phyloP scores from a whole-genome alignment of 2,797 vertebrate species.

The Gallinago solitaria region DNA sequence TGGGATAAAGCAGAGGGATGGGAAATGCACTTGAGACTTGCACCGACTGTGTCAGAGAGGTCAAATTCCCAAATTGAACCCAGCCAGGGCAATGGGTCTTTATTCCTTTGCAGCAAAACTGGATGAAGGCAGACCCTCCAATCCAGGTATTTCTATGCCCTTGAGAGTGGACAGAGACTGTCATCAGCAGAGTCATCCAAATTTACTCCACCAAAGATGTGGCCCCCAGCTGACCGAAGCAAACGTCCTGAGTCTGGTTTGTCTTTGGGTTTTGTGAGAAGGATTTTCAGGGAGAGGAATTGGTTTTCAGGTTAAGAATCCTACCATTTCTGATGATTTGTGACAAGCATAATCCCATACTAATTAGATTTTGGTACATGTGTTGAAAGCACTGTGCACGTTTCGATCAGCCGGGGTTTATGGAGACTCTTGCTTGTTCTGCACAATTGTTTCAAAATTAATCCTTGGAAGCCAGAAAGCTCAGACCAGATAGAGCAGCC shows the following conservation, averaged over 20 bases:
- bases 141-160: neutral
- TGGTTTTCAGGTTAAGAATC: neutral
- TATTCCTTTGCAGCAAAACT: neutral
- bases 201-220: fast-evolving
- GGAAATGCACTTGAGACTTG: neutral
- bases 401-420: neutral
- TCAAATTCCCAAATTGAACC: neutral
- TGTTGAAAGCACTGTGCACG: slow-evolving; percentile 31
- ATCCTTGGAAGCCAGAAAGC: slow-evolving; percentile 32
- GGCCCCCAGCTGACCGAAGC: neutral
- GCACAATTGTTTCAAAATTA: slow-evolving; percentile 56
- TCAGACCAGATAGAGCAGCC: slow-evolving; percentile 4
- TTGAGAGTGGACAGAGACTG: neutral
- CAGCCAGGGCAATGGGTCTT: neutral
- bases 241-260: neutral
- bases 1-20: neutral
- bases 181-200: fast-evolving
- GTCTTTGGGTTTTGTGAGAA: neutral
- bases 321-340: slow-evolving; percentile 18
- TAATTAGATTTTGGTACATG: slow-evolving; percentile 62
- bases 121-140: neutral
- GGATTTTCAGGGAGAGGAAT: neutral
- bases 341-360: slow-evolving; percentile 56
- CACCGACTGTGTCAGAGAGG: neutral
- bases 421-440: slow-evolving; percentile 18